These are phyloP conservation scores for Antechinus flavipes DNA, from an alignment of 2,113 vertebrate species.

Conservation along the genomic window DNA sequence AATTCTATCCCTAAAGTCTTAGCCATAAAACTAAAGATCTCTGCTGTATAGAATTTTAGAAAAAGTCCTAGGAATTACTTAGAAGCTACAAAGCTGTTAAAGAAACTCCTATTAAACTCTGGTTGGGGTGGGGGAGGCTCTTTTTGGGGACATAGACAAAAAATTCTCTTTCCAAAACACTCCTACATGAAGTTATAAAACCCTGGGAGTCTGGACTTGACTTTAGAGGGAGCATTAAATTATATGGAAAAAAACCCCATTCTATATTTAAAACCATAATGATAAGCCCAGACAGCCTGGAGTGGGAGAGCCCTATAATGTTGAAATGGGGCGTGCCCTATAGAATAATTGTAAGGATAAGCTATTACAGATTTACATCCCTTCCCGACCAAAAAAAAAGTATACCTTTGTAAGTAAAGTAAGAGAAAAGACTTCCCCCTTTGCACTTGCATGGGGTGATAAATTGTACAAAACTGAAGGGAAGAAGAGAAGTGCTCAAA, in stretches of 20 bases:
- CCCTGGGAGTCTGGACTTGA: not conserved
- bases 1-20: not conserved
- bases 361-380: not conserved
- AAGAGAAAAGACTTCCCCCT: conserved; percentile 27
- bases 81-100: not conserved
- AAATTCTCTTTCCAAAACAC: not conserved
- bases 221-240: not conserved
- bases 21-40: not conserved
- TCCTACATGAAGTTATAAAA: not conserved
- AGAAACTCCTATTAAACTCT: conserved; percentile 4
- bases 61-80: not conserved
- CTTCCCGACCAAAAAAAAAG: not conserved
- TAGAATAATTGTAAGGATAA: not conserved
- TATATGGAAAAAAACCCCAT: not conserved
- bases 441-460: not conserved
- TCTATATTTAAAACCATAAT: not conserved
- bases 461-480: conserved; percentile 18
- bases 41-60: not conserved
- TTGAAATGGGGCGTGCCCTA: not conserved
- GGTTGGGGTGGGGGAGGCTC: conserved; percentile 7
- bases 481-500: conserved; percentile 20
- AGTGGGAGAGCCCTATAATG: not conserved
- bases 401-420: not conserved
- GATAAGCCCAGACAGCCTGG: not conserved
- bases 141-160: not conserved